A percentile compares a stretch with the other conserved stretches of the same genome.
Evolutionary conservation across 53 echinoderm and acorn worm genomes (phyloP).

Genomic region (Astropecten irregularis): DNA sequence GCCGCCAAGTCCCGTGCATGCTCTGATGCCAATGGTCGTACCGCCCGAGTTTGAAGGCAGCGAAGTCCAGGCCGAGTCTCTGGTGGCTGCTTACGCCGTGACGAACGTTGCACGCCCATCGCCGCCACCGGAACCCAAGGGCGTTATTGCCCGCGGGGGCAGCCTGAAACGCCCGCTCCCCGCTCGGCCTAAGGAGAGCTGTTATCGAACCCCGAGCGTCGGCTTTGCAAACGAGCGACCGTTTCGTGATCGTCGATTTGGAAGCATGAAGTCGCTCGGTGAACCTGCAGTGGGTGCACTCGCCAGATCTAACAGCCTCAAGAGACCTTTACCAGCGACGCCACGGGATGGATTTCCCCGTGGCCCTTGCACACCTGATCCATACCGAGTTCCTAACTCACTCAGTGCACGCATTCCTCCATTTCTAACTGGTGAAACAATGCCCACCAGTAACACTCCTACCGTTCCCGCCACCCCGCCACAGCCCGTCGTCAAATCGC

Average conservation of each 20-base stretch:
- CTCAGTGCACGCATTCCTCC: slow-evolving; percentile 39
- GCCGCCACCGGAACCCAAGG: not conserved
- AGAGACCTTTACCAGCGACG: slow-evolving; percentile 54
- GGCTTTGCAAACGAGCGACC: not conserved
- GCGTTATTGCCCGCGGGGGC: not conserved
- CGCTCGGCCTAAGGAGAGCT: slow-evolving; percentile 8
- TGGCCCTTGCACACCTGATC: not conserved
- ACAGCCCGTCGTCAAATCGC: no score
- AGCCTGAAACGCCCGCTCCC: slow-evolving; percentile 45
- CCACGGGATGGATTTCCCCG: not conserved
- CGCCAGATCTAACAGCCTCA: slow-evolving; percentile 32
- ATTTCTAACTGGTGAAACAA: slow-evolving; percentile 25
- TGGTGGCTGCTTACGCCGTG: slow-evolving; percentile 42
- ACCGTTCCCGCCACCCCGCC: not conserved
- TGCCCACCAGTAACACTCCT: not conserved
- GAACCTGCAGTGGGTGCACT: slow-evolving; percentile 28
- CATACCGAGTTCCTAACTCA: not conserved
- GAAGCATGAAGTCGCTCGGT: slow-evolving; percentile 14
- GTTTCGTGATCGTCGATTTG: not conserved
- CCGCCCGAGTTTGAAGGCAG: slow-evolving; percentile 16
- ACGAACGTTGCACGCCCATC: slow-evolving; percentile 30
- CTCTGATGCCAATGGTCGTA: not conserved
- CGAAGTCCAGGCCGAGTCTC: not conserved
- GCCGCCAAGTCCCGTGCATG: not conserved
- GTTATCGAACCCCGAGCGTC: not conserved